phyloP scores from a whole-genome alignment of 2,113 vertebrate genomes.

The Rhabdomys dilectus region DNA sequence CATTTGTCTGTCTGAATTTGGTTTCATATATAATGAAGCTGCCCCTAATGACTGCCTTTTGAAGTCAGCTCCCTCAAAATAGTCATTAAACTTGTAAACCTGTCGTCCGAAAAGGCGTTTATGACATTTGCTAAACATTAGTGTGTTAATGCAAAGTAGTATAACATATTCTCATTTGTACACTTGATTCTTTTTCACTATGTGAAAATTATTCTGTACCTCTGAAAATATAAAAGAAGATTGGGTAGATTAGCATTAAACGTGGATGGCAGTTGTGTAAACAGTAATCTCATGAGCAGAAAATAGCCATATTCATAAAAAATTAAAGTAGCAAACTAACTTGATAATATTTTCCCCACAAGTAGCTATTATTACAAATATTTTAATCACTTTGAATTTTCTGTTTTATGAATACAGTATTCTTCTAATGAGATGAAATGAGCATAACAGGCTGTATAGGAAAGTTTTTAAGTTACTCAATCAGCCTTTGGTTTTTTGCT shows the following conservation, averaged over 20 bases:
- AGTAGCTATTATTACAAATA: constrained; percentile 33
- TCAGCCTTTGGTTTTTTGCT: neutral
- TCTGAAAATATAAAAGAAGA: constrained; percentile 42
- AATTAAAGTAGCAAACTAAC: constrained; percentile 52
- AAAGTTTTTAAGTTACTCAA: constrained; percentile 16
- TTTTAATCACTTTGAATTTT: constrained; percentile 34
- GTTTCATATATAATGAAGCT: neutral
- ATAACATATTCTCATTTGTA: neutral
- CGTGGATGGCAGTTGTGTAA: neutral
- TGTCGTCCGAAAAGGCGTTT: neutral
- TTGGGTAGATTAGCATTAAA: constrained; percentile 22
- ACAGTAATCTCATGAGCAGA: constrained; percentile 21
- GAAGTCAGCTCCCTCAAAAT: neutral
- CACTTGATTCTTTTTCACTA: neutral
- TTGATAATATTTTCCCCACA: constrained; percentile 45
- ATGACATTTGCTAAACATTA: neutral
- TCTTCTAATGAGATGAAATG: constrained; percentile 38
- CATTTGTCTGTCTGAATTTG: neutral
- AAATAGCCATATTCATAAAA: constrained; percentile 57
- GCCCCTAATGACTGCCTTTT: neutral
- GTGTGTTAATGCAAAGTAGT: constrained; percentile 30
- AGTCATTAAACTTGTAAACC: neutral
- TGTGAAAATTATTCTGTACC: neutral
- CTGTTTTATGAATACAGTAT: constrained; percentile 16
- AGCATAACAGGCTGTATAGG: neutral